A percentile compares a stretch with the other conserved stretches of the same genome.
Conservation (phyloP, 2,888 invertebrate genomes). For the Deilephila elpenor region DNA sequence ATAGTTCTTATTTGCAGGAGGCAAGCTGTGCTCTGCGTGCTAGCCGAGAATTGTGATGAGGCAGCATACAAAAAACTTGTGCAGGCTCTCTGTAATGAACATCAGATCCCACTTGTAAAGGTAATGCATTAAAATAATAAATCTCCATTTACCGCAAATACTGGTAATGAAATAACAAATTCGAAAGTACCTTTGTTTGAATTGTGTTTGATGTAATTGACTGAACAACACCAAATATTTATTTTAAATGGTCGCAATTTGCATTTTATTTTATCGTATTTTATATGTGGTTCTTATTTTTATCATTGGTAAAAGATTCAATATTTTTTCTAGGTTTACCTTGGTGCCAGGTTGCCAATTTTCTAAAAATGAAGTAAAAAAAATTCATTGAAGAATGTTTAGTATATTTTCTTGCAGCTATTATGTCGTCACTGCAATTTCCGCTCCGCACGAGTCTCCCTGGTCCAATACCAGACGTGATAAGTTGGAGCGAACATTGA, state of each 20-base stretch:
- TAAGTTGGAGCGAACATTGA: constrained; percentile 68
- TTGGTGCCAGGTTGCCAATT: too few species aligned
- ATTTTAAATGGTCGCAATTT: background rate
- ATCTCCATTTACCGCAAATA: too few species aligned
- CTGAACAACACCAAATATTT: too few species aligned
- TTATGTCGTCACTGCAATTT: background rate
- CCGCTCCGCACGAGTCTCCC: constrained; percentile 73
- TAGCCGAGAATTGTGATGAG: constrained; percentile 99
- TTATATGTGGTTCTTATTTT: too few species aligned
- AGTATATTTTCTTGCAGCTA: too few species aligned
- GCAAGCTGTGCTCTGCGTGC: constrained; percentile 97
- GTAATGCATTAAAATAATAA: constrained; percentile 48
- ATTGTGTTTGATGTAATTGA: too few species aligned
- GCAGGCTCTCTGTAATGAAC: constrained; percentile 98
- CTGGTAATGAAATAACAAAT: too few species aligned
- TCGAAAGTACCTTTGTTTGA: too few species aligned
- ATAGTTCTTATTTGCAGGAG: constrained; percentile 86
- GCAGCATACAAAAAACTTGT: constrained; percentile 98
- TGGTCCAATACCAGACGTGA: constrained; percentile 51
- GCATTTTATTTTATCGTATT: background rate
- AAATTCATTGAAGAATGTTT: too few species aligned
- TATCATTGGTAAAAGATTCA: too few species aligned
- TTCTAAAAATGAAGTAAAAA: too few species aligned
- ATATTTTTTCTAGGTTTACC: too few species aligned
- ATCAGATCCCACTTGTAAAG: constrained; percentile 98